phyloP scores from a whole-genome alignment of 1,140 invertebrate species.

The Reticulitermes speratus region DNA sequence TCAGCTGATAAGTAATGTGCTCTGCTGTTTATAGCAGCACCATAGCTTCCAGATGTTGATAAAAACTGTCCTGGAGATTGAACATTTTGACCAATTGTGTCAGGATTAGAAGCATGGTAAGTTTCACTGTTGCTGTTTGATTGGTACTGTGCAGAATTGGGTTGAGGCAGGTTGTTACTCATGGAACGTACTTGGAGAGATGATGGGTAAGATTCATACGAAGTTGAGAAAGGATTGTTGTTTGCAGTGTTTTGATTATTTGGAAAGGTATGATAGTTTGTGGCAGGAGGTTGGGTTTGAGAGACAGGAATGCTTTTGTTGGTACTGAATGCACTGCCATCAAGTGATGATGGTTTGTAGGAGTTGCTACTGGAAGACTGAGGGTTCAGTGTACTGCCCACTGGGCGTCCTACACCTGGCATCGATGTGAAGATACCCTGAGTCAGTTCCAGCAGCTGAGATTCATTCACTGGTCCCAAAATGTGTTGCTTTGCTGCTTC shows the following conservation, averaged over 20 bases:
- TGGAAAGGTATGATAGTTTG: not conserved
- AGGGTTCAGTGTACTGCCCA: not conserved
- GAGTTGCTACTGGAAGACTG: not conserved
- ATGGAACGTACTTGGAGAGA: not conserved
- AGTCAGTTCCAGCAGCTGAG: not conserved
- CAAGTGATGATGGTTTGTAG: not conserved
- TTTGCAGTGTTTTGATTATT: not conserved
- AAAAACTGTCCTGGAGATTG: not conserved
- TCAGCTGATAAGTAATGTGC: not conserved
- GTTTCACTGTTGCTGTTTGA: not conserved
- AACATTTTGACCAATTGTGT: not conserved
- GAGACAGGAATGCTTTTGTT: not conserved
- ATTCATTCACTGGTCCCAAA: not conserved
- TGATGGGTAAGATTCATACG: not conserved
- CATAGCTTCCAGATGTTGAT: not conserved
- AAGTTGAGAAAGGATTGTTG: not conserved
- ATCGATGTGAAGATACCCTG: not conserved
- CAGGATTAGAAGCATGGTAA: not conserved
- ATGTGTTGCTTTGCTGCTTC: slow-evolving; percentile 32
- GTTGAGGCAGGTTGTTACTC: not conserved
- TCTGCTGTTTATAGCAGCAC: not conserved
- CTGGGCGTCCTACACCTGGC: not conserved
- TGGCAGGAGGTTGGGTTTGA: not conserved
- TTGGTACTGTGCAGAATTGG: not conserved
- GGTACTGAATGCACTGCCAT: not conserved